A percentile compares a stretch with the other conserved stretches of the same genome.
These are phyloP conservation scores for Philopedon plagiatum DNA, from an alignment of 2,888 invertebrate genomes.

Conservation along the genomic window DNA sequence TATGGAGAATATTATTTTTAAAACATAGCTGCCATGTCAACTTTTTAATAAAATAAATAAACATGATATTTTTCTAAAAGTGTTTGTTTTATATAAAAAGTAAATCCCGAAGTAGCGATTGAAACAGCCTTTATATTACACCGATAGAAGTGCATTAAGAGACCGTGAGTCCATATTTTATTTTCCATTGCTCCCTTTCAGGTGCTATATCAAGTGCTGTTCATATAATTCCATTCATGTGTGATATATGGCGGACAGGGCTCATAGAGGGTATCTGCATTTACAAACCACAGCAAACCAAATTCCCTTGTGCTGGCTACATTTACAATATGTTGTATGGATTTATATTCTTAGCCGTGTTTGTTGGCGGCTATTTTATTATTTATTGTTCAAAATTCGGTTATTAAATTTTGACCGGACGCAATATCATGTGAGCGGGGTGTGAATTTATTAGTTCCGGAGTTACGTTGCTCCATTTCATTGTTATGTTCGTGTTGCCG, in stretches of 20 bases:
- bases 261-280: slow-evolving; percentile 48
- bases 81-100: too few relatives aligned
- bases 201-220: slow-evolving; percentile 61
- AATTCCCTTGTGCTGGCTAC: slow-evolving; percentile 32
- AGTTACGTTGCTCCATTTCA: slow-evolving; percentile 10
- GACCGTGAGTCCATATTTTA: slow-evolving; percentile 55
- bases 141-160: slow-evolving; percentile 4
- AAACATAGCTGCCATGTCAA: too few relatives aligned
- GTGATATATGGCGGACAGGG: slow-evolving; percentile 59
- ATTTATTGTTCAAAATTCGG: slow-evolving; percentile 31
- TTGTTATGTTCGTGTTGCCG: neutral
- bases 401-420: slow-evolving; percentile 40
- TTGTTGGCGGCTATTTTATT: slow-evolving; percentile 29
- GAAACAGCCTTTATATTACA: neutral
- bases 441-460: slow-evolving; percentile 36
- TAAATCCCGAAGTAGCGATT: too few relatives aligned
- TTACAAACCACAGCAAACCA: slow-evolving; percentile 42
- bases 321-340: slow-evolving; percentile 47
- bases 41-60: too few relatives aligned
- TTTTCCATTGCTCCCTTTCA: slow-evolving; percentile 58
- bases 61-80: too few relatives aligned
- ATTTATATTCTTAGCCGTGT: slow-evolving; percentile 46
- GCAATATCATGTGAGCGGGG: slow-evolving; percentile 21
- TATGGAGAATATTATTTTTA: too few relatives aligned
- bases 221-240: slow-evolving; percentile 61